A percentile compares a stretch with the other conserved stretches of the same genome.
phyloP scores from a whole-genome alignment of 2,113 vertebrate species.

The Romanogobio albipinnatus region DNA sequence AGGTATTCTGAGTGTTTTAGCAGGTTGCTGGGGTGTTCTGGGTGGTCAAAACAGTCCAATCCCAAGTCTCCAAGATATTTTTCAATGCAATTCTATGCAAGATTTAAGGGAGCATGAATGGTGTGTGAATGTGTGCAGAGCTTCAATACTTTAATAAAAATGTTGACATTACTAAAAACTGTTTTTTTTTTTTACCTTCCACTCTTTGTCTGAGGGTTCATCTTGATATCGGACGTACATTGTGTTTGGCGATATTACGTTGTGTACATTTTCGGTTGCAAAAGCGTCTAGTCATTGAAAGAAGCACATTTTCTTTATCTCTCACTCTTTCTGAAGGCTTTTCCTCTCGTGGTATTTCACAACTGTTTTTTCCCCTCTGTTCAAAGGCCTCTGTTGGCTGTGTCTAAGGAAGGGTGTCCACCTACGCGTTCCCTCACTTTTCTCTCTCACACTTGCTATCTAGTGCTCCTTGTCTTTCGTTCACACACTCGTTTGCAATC shows the following conservation, averaged over 20 bases:
- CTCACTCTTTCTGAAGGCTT: conserved; percentile 44
- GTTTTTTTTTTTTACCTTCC: neutral
- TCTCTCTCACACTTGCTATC: conserved; percentile 58
- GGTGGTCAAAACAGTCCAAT: neutral
- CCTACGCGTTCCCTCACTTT: conserved; percentile 69
- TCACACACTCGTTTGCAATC: conserved; percentile 57
- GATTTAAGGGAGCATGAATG: neutral
- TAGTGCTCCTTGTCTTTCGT: conserved; percentile 39
- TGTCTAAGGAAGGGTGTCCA: conserved; percentile 75
- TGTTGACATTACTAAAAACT: neutral
- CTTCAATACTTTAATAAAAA: neutral
- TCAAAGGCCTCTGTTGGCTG: conserved; percentile 69
- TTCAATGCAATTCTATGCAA: neutral
- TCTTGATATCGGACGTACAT: neutral
- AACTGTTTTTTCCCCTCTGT: conserved; percentile 61
- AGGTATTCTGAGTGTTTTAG: neutral
- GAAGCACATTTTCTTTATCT: conserved; percentile 37
- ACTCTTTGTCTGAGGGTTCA: neutral
- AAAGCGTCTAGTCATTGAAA: conserved; percentile 33
- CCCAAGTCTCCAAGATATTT: neutral
- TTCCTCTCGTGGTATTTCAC: conserved; percentile 59
- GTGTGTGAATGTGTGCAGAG: neutral
- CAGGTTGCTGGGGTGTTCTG: neutral
- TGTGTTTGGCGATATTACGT: neutral
- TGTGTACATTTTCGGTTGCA: conserved; percentile 19